Evolutionary conservation across 2,888 invertebrate species (phyloP).

Genomic region (Petrolisthes manimaculis): DNA sequence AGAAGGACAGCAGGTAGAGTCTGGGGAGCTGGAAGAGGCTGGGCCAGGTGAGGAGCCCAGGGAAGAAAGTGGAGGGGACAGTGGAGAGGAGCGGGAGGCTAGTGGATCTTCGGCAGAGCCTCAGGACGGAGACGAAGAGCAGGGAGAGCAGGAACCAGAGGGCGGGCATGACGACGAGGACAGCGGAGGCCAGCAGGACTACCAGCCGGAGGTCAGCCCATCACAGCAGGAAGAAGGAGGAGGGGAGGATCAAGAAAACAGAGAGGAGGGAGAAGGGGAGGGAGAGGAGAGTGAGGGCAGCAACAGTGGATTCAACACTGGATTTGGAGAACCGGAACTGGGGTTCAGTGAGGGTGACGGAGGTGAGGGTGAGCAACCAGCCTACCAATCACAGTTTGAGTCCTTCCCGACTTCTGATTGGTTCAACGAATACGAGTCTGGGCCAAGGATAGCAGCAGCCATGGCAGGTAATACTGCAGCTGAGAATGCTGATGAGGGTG

Average conservation of each 20-base stretch:
- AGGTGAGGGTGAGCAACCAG: conserved; percentile 46
- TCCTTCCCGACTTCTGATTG: conserved; percentile 62
- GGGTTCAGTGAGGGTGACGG: conserved; percentile 43
- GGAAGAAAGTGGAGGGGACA: conserved; percentile 39
- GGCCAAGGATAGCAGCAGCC: conserved; percentile 64
- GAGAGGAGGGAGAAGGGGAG: conserved; percentile 25
- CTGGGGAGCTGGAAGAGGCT: conserved; percentile 28
- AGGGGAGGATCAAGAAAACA: neutral
- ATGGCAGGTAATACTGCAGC: conserved; percentile 62
- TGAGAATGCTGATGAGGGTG: conserved; percentile 39
- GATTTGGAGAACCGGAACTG: conserved; percentile 47
- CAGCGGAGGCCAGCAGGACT: conserved; percentile 30
- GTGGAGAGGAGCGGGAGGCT: conserved; percentile 38
- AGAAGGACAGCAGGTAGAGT: conserved; percentile 51
- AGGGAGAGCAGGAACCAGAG: conserved; percentile 27
- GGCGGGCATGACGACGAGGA: conserved; percentile 47
- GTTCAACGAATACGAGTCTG: conserved; percentile 66
- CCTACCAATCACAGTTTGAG: conserved; percentile 65
- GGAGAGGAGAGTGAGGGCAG: conserved; percentile 30
- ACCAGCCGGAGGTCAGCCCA: conserved; percentile 23
- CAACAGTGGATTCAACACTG: conserved; percentile 41
- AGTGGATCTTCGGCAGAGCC: conserved; percentile 32
- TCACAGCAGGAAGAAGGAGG: conserved; percentile 24
- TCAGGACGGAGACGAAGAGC: conserved; percentile 30
- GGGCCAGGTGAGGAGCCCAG: conserved; percentile 10